phyloP scores from a whole-genome alignment of 2,113 vertebrate species.

The Crotalus tigris region DNA sequence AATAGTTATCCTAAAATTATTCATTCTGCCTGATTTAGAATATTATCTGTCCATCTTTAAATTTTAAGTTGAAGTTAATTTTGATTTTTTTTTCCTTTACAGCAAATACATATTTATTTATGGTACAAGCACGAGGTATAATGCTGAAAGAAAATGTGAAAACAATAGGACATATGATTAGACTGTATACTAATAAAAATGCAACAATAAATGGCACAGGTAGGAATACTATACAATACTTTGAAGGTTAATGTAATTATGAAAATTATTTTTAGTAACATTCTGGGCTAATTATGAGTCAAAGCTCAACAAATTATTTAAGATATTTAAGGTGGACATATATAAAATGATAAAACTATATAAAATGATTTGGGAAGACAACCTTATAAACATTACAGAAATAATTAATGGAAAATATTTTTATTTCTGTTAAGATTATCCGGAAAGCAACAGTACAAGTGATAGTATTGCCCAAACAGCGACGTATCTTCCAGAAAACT shows the following conservation, averaged over 20 bases:
- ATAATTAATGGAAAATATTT: background rate
- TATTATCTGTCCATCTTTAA: slow-evolving; percentile 9
- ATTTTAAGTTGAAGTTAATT: slow-evolving; percentile 34
- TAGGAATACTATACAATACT: slow-evolving; percentile 58
- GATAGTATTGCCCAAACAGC: slow-evolving; percentile 87
- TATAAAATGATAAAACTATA: background rate
- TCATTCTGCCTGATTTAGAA: background rate
- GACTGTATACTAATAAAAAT: slow-evolving; percentile 94
- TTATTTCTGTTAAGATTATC: slow-evolving; percentile 81
- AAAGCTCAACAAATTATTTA: background rate
- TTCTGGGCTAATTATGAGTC: background rate
- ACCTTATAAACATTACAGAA: background rate
- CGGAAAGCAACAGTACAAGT: slow-evolving; percentile 91
- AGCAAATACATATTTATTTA: slow-evolving; percentile 97
- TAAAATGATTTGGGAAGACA: background rate
- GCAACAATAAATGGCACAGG: slow-evolving; percentile 91
- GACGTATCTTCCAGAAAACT: slow-evolving; percentile 94
- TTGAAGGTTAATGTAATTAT: background rate
- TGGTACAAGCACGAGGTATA: slow-evolving; percentile 97
- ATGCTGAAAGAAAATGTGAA: slow-evolving; percentile 95
- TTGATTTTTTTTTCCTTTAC: slow-evolving; percentile 47
- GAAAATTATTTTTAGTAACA: slow-evolving; percentile 1
- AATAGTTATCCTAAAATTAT: background rate
- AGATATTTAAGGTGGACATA: background rate
- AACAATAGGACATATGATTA: slow-evolving; percentile 93